Evolutionary conservation across 2,113 vertebrate genomes (phyloP), one percentile per base, ranked within the genome.

Genomic region (Anolis carolinensis): DNA sequence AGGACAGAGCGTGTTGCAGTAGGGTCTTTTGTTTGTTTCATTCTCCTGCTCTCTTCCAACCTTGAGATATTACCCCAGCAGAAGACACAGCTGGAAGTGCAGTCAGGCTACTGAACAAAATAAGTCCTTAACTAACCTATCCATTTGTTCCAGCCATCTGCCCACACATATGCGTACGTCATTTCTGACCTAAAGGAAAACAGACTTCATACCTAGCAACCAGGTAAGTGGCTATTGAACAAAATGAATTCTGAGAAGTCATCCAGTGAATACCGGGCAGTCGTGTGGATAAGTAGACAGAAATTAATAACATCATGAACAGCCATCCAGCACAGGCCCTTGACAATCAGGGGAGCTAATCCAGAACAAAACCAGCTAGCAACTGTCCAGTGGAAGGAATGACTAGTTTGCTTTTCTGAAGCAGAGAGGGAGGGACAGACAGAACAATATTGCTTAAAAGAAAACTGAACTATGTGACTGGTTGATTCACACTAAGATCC

Each of bases 341-440:
- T 25, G 16, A 34, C 36, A 44, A 32, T 14, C 18, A 44, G 55
- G 68, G n/a, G 23, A 9, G 20, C 30, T 63, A 80, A 44, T 63
- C 39, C 68, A 34, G 30, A 13, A 59, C 21, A 34, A 62, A 14
- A 9, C 1, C n/a, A 71, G 25, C 55, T 59, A 59, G 18, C 55
- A 14, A 59, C 55, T 59, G 75, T 20, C 52, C 75, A n/a, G 18
- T 20, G 48, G n/a, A 59, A 50, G n/a, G 75, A 77, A 52, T 77
- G 48, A 18, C 75, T 59, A 25, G 27, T 34, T 85, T 85, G 34
- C 8, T 23, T 85, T 85, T 85, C 30, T 85, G 52, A 52, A 55
- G 73, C 48, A 18, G 50, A 11, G 65, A 62, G 34, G 6, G 6
- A 34, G 32, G 21, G 50, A 39, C 25, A 73, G 27, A 50, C 75